Conservation (phyloP, 2,797 vertebrate genomes). For the Sebastes trivittatus region DNA sequence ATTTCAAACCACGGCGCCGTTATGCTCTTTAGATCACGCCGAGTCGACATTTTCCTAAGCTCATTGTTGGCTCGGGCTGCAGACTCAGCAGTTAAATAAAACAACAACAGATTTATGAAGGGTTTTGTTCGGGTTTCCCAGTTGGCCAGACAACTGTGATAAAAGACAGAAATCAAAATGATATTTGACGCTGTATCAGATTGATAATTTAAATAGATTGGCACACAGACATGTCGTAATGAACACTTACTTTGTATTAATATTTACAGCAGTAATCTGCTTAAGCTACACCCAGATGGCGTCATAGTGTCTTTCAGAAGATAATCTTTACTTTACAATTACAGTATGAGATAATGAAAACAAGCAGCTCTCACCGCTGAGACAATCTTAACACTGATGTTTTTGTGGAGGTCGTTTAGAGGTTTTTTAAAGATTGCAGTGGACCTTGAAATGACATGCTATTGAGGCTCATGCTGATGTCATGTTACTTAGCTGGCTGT, state of each 20-base stretch:
- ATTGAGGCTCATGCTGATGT: constrained; percentile 45
- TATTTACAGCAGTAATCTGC: constrained; percentile 12
- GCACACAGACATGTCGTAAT: not conserved
- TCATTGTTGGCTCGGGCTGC: constrained; percentile 33
- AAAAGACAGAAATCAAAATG: constrained; percentile 22
- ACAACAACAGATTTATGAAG: constrained; percentile 6
- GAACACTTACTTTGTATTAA: constrained; percentile 1
- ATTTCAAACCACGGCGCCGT: constrained; percentile 42
- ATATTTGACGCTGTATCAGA: constrained; percentile 9
- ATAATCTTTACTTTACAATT: constrained; percentile 10
- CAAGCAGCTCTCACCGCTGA: constrained; percentile 36
- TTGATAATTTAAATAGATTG: not conserved
- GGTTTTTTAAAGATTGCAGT: constrained; percentile 22
- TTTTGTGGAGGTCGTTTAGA: not conserved
- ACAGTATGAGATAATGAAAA: constrained; percentile 39
- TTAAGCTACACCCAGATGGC: not conserved
- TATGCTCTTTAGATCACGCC: constrained; percentile 16
- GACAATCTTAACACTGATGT: constrained; percentile 49
- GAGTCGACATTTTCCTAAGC: constrained; percentile 37
- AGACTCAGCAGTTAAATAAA: constrained; percentile 34
- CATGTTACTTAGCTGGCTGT: constrained; percentile 40
- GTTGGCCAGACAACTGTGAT: constrained; percentile 41
- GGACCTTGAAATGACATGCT: constrained; percentile 22
- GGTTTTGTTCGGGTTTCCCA: constrained; percentile 31
- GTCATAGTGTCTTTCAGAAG: constrained; percentile 6